A percentile compares a stretch with the other conserved stretches of the same genome.
Conservation (phyloP, 2,113 vertebrate species). For the Gambusia affinis region DNA sequence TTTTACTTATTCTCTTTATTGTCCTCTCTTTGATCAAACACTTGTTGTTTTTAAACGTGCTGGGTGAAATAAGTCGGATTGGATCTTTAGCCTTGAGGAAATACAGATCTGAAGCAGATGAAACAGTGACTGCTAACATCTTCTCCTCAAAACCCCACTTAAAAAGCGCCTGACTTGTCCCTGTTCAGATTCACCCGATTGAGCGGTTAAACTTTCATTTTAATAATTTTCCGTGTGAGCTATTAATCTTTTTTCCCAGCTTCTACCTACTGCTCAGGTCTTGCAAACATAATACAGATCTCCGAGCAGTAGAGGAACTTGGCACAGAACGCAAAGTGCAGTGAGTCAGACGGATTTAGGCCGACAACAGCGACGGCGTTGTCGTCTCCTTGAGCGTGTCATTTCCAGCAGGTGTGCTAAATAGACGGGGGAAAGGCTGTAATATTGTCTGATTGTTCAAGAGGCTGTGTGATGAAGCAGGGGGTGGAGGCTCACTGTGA, state of each 20-base stretch:
- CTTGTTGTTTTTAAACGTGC: no score
- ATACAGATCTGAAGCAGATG: not conserved
- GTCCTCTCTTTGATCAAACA: no score
- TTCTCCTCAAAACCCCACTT: not conserved
- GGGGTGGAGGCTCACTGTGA: not conserved
- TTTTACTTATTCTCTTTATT: no score
- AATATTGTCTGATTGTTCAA: constrained; percentile 17
- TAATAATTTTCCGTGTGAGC: not conserved
- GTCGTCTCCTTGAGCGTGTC: not conserved
- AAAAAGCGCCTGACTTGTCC: not conserved
- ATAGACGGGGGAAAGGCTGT: not conserved
- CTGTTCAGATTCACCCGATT: not conserved
- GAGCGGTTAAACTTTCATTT: not conserved
- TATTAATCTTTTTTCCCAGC: not conserved
- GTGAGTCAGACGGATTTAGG: not conserved
- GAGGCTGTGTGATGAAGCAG: not conserved
- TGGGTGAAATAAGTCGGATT: no score
- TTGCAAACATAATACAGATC: not conserved
- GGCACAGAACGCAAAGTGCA: not conserved
- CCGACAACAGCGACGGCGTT: constrained; percentile 4
- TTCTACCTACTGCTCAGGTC: no score
- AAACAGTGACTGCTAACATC: not conserved
- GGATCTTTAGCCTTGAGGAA: no score
- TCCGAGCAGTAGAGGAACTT: not conserved
- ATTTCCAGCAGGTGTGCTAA: constrained; percentile 8